Percentiles rank a stretch among this genome's conserved stretches.
These are phyloP conservation scores for Papilio polyxenes DNA, from an alignment of 1,140 invertebrate genomes.

Conservation along the genomic window DNA sequence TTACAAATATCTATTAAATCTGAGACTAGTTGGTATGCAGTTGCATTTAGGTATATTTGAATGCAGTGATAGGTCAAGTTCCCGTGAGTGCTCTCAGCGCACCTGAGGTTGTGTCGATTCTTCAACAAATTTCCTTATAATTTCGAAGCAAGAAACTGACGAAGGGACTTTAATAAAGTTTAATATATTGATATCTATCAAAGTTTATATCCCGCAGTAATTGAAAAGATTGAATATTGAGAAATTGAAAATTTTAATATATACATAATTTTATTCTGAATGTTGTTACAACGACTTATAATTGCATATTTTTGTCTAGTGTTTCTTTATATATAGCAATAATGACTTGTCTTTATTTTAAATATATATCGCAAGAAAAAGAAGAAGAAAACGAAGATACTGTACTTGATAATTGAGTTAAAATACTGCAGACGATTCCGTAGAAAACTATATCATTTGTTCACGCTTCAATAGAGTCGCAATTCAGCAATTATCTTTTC, in stretches of 20 bases:
- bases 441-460: conserved; percentile 32
- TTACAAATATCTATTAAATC: conserved; percentile 53
- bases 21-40: conserved; percentile 57
- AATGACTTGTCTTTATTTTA: not conserved
- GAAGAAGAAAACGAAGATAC: not conserved
- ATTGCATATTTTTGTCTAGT: not conserved
- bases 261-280: not conserved
- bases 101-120: conserved; percentile 48
- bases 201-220: conserved; percentile 48
- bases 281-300: not conserved
- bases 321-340: not conserved
- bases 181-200: conserved; percentile 50
- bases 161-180: conserved; percentile 51
- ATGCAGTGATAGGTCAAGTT: conserved; percentile 61
- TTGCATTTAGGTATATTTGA: conserved; percentile 69
- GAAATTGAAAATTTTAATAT: too few species aligned
- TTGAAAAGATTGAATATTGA: conserved; percentile 41
- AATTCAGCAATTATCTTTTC: conserved; percentile 39
- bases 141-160: conserved; percentile 50
- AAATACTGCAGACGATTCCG: conserved; percentile 25
- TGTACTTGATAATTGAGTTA: conserved; percentile 2
- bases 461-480: conserved; percentile 37
- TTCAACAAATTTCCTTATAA: conserved; percentile 59
- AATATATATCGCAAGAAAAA: not conserved
- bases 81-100: conserved; percentile 50